A percentile compares a stretch with the other conserved stretches of the same genome.
Conservation (phyloP, 2,113 vertebrate species). For the Symphodus melops region DNA sequence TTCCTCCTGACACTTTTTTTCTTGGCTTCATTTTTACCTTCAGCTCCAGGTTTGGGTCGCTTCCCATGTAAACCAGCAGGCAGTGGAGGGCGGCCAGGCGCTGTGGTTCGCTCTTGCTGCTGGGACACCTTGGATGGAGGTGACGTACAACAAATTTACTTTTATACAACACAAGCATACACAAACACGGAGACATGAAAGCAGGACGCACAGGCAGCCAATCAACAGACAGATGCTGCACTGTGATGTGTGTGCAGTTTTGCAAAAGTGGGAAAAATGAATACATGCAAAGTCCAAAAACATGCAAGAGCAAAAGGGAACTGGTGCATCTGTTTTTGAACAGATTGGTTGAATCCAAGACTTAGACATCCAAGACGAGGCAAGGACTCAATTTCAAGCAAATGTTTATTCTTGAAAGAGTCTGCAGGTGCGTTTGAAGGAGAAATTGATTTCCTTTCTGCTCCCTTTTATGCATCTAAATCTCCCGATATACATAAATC, state of each 20-base stretch:
- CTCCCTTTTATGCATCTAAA: not conserved
- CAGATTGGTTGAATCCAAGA: constrained; percentile 4
- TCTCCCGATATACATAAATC: not conserved
- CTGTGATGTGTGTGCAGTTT: constrained; percentile 22
- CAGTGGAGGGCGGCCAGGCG: constrained; percentile 90
- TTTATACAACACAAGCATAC: constrained; percentile 39
- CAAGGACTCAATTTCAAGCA: constrained; percentile 23
- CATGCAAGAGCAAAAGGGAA: not conserved
- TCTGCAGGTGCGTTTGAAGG: constrained; percentile 1
- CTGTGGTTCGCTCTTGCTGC: constrained; percentile 80
- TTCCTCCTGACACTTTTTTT: not conserved
- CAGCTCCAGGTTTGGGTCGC: constrained; percentile 75
- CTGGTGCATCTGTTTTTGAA: constrained; percentile 28
- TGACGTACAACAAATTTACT: constrained; percentile 39
- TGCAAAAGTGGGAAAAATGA: constrained; percentile 10
- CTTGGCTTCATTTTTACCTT: constrained; percentile 69
- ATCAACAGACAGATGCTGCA: constrained; percentile 3
- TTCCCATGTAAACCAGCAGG: constrained; percentile 83
- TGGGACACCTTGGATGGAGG: constrained; percentile 61
- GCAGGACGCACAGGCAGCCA: constrained; percentile 32
- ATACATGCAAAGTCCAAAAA: not conserved
- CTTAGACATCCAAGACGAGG: constrained; percentile 11
- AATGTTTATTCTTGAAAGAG: constrained; percentile 26
- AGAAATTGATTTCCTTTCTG: constrained; percentile 22
- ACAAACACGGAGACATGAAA: constrained; percentile 17